Conservation (phyloP, 2,888 invertebrate genomes). For the Laothoe populi region DNA sequence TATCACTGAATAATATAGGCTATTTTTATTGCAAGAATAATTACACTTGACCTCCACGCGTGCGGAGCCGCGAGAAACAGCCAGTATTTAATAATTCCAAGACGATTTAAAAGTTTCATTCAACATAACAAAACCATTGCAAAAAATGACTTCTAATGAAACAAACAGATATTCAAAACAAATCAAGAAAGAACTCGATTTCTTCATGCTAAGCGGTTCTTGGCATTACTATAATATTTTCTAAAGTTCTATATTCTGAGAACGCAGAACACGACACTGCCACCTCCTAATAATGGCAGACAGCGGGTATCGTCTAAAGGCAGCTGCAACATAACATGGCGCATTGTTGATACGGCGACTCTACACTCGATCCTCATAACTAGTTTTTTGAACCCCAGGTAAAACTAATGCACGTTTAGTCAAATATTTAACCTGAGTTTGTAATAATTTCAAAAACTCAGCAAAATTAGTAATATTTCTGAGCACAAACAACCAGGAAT, state of each 20-base stretch:
- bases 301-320: constrained; percentile 6
- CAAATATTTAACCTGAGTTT: background rate
- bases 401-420: background rate
- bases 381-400: constrained; percentile 2
- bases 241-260: background rate
- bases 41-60: too few species aligned
- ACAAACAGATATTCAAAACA: too few species aligned
- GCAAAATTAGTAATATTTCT: background rate
- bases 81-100: too few species aligned
- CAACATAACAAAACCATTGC: too few species aligned
- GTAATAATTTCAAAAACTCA: background rate
- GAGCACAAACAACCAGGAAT: background rate
- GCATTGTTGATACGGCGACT: background rate
- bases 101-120: too few species aligned
- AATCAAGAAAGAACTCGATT: background rate
- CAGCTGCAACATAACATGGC: background rate
- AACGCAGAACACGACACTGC: background rate
- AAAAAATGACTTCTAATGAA: too few species aligned
- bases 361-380: constrained; percentile 8
- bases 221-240: background rate
- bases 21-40: too few species aligned
- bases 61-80: too few species aligned
- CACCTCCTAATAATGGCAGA: constrained; percentile 4
- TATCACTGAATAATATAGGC: too few species aligned
- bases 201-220: background rate